phyloP scores from a whole-genome alignment of 2,113 vertebrate species.

The Megaceryle maxima region DNA sequence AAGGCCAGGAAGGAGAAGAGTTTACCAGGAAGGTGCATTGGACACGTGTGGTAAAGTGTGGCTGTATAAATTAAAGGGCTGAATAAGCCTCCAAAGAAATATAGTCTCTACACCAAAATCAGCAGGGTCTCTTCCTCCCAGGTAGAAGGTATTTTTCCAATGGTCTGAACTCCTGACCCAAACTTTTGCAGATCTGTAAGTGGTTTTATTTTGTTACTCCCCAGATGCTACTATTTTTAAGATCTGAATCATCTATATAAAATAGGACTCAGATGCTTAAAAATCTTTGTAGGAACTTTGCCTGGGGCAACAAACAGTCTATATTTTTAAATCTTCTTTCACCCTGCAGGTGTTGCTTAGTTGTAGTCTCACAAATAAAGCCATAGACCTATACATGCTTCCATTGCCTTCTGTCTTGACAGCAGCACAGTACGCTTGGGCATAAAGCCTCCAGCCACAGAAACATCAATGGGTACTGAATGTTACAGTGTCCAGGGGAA shows the following conservation, averaged over 20 bases:
- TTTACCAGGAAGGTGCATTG: background rate
- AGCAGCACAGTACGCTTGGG: background rate
- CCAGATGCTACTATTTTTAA: background rate
- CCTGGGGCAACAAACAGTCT: background rate
- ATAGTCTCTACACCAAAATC: background rate
- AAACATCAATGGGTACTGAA: fast-evolving
- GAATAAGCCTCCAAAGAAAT: background rate
- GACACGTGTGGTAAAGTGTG: background rate
- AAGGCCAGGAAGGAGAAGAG: background rate
- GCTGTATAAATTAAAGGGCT: background rate
- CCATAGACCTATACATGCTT: background rate
- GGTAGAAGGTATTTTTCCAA: background rate
- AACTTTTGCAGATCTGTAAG: background rate
- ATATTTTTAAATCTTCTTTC: background rate
- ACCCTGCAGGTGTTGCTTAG: background rate
- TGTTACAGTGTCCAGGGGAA: background rate
- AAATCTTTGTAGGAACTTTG: background rate
- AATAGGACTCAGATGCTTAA: background rate
- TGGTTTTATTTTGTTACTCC: background rate
- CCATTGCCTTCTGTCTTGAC: background rate
- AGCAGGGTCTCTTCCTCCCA: background rate
- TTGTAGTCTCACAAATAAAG: background rate
- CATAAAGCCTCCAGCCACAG: background rate
- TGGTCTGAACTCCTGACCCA: background rate
- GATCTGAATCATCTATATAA: background rate